A percentile compares a stretch with the other conserved stretches of the same genome.
Evolutionary conservation across 2,797 vertebrate genomes (phyloP).

Genomic region (Ctenopoma kingsleyae): DNA sequence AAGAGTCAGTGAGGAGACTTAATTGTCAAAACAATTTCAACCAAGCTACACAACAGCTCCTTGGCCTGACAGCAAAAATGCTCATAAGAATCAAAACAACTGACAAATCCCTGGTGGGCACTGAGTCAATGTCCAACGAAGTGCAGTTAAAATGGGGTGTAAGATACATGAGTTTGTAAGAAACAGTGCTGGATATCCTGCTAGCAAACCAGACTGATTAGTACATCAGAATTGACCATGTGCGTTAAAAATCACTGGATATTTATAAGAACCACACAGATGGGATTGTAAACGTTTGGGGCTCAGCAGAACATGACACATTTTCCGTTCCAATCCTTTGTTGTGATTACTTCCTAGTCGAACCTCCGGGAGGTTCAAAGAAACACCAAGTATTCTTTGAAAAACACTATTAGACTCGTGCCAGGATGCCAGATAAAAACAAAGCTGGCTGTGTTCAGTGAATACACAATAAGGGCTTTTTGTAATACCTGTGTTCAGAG

Average conservation of each 20-base stretch:
- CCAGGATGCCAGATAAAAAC: constrained; percentile 25
- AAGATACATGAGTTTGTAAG: not conserved
- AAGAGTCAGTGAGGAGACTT: not conserved
- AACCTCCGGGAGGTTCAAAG: constrained; percentile 12
- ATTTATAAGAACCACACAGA: constrained; percentile 8
- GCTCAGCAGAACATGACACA: constrained; percentile 3
- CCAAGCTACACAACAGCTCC: constrained; percentile 6
- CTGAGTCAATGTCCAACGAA: constrained; percentile 17
- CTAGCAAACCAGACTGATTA: not conserved
- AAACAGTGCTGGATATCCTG: constrained; percentile 4
- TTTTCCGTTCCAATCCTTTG: constrained; percentile 4
- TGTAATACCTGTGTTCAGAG: constrained; percentile 13
- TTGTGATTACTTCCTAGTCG: constrained; percentile 25
- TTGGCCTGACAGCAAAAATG: constrained; percentile 13
- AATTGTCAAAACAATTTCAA: constrained; percentile 14
- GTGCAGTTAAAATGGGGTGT: constrained; percentile 4
- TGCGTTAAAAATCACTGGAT: not conserved
- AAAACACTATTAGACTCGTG: constrained; percentile 25
- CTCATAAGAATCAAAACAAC: constrained; percentile 11
- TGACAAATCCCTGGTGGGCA: constrained; percentile 11
- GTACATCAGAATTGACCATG: not conserved
- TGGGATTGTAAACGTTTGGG: constrained; percentile 13
- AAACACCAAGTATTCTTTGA: constrained; percentile 24
- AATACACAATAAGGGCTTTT: constrained; percentile 5
- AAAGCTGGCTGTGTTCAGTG: constrained; percentile 10